Percentiles rank a stretch among this genome's conserved stretches.
These are phyloP conservation scores for Neodontobutis hainanensis DNA, from an alignment of 2,113 vertebrate genomes.

Conservation along the genomic window DNA sequence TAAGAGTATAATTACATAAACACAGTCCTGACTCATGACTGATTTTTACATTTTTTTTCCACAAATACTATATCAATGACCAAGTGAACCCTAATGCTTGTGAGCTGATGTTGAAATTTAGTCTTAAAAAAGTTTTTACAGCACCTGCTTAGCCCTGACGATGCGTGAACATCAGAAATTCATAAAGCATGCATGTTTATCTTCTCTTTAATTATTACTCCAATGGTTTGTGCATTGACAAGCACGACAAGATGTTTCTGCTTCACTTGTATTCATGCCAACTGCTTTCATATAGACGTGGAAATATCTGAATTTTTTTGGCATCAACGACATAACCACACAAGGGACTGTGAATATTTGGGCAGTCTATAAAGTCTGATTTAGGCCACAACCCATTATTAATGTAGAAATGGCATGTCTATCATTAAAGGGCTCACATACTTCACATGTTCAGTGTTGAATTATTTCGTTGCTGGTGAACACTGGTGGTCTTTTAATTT, in stretches of 20 bases:
- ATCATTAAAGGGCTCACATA: conserved; percentile 6
- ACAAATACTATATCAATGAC: conserved; percentile 7
- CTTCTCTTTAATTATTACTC: background rate
- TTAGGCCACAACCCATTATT: conserved; percentile 38
- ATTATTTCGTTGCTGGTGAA: conserved; percentile 50
- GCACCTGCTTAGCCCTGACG: background rate
- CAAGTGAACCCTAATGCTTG: too few species aligned
- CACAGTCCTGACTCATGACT: conserved; percentile 9
- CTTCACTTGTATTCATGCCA: conserved; percentile 35
- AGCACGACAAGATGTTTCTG: conserved; percentile 8
- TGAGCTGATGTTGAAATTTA: too few species aligned
- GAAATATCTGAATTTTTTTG: conserved; percentile 34
- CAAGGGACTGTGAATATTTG: conserved; percentile 41
- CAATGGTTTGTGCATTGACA: conserved; percentile 8
- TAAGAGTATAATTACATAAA: conserved; percentile 28
- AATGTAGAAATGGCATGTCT: conserved; percentile 15
- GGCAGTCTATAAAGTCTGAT: conserved; percentile 44
- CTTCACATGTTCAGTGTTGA: conserved; percentile 39
- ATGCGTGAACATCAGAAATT: background rate
- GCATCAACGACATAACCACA: conserved; percentile 35
- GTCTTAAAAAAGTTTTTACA: background rate
- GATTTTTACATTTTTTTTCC: conserved; percentile 9
- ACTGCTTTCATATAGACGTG: conserved; percentile 16
- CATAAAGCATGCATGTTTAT: too few species aligned
- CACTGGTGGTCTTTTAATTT: too few species aligned